These are phyloP conservation scores for Pterocles burchelli DNA, from an alignment of 2,113 vertebrate species.

Conservation along the genomic window DNA sequence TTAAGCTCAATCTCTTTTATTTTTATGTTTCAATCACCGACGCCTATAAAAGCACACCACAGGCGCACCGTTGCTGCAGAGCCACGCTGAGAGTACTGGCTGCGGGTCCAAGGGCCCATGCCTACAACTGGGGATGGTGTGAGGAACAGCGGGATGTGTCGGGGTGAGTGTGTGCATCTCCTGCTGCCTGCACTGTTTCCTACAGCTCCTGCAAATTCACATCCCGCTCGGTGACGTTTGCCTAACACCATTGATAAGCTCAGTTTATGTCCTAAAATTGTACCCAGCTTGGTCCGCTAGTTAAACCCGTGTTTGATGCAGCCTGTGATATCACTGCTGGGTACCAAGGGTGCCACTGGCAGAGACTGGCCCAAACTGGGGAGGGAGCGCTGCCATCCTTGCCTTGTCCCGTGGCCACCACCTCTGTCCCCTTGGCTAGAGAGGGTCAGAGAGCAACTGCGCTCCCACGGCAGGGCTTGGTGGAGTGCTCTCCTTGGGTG, in stretches of 20 bases:
- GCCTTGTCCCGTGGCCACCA: neutral
- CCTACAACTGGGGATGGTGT: neutral
- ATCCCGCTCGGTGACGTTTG: fast-evolving
- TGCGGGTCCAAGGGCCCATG: neutral
- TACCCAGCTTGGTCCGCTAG: neutral
- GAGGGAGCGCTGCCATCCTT: too few relatives aligned
- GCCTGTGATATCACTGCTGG: neutral
- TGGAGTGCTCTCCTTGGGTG: fast-evolving
- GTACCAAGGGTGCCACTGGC: fast-evolving
- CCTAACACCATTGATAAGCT: fast-evolving
- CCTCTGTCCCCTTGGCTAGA: neutral
- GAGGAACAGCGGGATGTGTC: neutral
- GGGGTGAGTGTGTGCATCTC: neutral
- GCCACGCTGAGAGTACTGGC: neutral
- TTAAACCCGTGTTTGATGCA: neutral
- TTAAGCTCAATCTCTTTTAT: neutral
- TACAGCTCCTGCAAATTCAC: neutral
- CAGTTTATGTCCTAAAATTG: neutral
- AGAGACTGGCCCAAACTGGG: fast-evolving
- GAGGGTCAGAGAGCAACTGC: neutral
- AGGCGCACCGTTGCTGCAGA: neutral
- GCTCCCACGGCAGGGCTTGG: fast-evolving
- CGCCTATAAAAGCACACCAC: neutral
- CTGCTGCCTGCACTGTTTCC: neutral
- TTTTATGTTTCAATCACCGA: neutral